phyloP scores from a whole-genome alignment of 2,797 vertebrate genomes.

The Loriculus beryllinus region DNA sequence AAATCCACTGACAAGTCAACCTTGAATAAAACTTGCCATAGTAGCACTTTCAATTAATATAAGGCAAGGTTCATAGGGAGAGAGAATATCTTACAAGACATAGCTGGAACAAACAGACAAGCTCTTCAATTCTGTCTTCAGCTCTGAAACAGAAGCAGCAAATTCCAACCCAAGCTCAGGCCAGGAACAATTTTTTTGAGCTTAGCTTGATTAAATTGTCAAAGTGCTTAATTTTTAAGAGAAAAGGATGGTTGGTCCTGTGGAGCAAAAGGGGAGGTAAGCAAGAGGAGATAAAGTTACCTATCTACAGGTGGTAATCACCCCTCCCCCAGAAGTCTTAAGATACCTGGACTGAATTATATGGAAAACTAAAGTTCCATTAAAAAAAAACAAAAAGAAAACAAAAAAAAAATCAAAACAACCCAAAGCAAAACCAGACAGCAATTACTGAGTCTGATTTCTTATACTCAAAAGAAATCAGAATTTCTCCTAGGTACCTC shows the following conservation, averaged over 20 bases:
- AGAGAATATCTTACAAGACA: slow-evolving; percentile 58
- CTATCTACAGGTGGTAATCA: neutral
- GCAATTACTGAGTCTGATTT: neutral
- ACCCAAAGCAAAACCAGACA: neutral
- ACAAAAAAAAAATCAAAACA: neutral
- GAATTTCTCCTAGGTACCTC: neutral
- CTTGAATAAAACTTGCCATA: slow-evolving; percentile 36
- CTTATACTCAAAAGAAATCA: neutral
- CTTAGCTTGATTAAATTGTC: slow-evolving; percentile 44
- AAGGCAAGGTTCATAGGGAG: slow-evolving; percentile 54
- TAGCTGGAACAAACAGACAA: slow-evolving; percentile 55
- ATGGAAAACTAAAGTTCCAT: neutral
- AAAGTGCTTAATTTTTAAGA: slow-evolving; percentile 53
- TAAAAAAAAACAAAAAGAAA: neutral
- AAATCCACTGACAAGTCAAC: neutral
- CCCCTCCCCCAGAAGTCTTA: neutral
- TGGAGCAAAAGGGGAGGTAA: slow-evolving; percentile 47
- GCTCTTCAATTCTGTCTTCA: slow-evolving; percentile 54
- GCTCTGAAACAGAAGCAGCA: slow-evolving; percentile 59
- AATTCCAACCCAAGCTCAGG: slow-evolving; percentile 57
- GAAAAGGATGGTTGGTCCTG: slow-evolving; percentile 43
- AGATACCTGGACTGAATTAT: neutral
- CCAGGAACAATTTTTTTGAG: slow-evolving; percentile 44
- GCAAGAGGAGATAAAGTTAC: slow-evolving; percentile 41
- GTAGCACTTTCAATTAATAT: neutral